These are phyloP conservation scores for Nomada hirtipes DNA, from an alignment of 2,888 invertebrate genomes.

Conservation along the genomic window DNA sequence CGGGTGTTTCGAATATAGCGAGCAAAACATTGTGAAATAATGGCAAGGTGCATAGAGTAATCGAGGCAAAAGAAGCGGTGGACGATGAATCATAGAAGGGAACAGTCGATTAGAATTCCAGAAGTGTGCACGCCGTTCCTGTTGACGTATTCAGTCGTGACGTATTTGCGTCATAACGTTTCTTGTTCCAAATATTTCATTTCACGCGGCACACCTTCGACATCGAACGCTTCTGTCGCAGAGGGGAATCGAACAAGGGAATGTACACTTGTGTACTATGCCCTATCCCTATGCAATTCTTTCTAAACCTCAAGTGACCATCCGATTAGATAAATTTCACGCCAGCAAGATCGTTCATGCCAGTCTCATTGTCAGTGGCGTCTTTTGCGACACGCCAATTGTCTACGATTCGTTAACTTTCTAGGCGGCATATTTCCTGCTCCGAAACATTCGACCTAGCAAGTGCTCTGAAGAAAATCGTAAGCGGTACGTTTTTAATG, in stretches of 20 bases:
- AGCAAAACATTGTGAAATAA: no score
- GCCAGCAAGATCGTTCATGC: no score
- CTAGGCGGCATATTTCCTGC: conserved; percentile 70
- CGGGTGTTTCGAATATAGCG: no score
- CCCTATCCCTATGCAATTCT: not conserved
- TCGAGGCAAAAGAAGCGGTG: conserved; percentile 18
- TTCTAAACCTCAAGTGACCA: no score
- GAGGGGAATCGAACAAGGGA: not conserved
- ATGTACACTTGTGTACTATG: no score
- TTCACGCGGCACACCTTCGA: conserved; percentile 24
- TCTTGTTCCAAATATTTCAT: conserved; percentile 67
- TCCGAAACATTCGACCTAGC: conserved; percentile 14
- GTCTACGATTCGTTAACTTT: conserved; percentile 71
- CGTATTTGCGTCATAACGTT: conserved; percentile 61
- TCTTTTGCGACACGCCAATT: conserved; percentile 69
- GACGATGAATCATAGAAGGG: conserved; percentile 46
- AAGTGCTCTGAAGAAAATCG: not conserved
- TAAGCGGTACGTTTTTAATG: not conserved
- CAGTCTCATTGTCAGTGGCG: no score
- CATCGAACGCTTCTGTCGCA: not conserved
- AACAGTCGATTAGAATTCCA: conserved; percentile 58
- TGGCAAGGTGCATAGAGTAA: not conserved
- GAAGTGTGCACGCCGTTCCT: conserved; percentile 41
- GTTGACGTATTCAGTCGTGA: conserved; percentile 53
- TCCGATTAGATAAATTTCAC: not conserved